A percentile compares a stretch with the other conserved stretches of the same genome.
phyloP scores from a whole-genome alignment of 1,140 invertebrate species.

The Ptiloglossa arizonensis region DNA sequence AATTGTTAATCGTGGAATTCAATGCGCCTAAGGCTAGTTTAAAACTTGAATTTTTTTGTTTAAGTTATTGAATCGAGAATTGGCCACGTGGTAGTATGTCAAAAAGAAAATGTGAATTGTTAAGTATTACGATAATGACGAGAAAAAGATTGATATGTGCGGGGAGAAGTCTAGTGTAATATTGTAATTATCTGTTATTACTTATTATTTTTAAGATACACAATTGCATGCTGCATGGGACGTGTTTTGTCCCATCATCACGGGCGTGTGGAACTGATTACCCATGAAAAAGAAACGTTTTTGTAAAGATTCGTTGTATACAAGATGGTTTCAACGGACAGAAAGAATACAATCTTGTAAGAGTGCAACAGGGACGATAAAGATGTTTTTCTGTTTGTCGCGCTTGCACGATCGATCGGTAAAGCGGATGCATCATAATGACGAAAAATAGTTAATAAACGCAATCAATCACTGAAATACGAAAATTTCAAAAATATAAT shows the following conservation, averaged over 20 bases:
- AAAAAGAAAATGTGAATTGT: constrained; percentile 39
- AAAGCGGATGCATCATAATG: no score
- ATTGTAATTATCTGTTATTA: constrained; percentile 53
- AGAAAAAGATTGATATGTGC: constrained; percentile 31
- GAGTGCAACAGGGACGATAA: neutral
- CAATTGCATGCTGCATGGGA: constrained; percentile 43
- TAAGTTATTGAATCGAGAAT: neutral
- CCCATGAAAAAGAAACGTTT: constrained; percentile 49
- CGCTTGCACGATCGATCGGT: no score
- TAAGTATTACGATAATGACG: constrained; percentile 57
- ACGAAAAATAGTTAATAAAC: neutral
- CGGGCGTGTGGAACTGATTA: constrained; percentile 66
- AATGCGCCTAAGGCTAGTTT: constrained; percentile 4
- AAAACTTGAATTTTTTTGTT: constrained; percentile 11
- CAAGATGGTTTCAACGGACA: constrained; percentile 13
- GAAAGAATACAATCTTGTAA: constrained; percentile 9
- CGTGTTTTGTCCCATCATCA: constrained; percentile 24
- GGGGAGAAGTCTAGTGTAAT: constrained; percentile 34
- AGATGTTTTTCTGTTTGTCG: neutral
- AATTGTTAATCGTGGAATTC: constrained; percentile 19
- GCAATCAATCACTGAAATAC: neutral
- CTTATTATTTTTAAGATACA: constrained; percentile 61
- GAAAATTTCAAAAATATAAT: neutral
- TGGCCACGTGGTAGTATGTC: constrained; percentile 35
- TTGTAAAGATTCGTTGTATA: constrained; percentile 40